These are phyloP conservation scores for Rotaria socialis DNA, from an alignment of 2,888 invertebrate species.

Conservation along the genomic window DNA sequence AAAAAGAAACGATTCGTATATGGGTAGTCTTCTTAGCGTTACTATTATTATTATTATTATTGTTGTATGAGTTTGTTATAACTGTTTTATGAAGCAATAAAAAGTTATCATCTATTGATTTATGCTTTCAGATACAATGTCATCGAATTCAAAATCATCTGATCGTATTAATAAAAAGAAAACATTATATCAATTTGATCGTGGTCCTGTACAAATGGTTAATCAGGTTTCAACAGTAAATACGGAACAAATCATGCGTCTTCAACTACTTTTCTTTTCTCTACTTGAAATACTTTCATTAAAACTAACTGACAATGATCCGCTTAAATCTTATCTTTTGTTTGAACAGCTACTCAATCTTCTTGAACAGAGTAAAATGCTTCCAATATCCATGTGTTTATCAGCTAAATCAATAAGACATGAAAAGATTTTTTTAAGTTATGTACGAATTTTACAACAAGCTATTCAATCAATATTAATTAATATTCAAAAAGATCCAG, in stretches of 20 bases:
- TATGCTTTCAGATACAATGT: constrained; percentile 1
- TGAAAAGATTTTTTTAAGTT: neutral
- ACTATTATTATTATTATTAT: neutral
- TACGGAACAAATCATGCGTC: neutral
- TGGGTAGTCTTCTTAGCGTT: neutral
- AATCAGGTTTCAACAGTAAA: neutral
- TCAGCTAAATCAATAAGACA: neutral
- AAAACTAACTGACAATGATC: neutral
- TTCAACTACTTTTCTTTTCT: neutral
- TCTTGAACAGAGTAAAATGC: neutral
- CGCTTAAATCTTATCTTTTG: neutral
- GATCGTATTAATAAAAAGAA: neutral
- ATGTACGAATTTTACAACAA: neutral
- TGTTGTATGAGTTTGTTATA: neutral
- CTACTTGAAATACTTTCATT: neutral
- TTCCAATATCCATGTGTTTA: neutral
- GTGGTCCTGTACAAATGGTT: neutral
- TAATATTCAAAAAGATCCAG: neutral
- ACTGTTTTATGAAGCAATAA: neutral
- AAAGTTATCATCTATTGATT: neutral
- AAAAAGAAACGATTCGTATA: neutral
- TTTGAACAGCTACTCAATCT: neutral
- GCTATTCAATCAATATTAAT: neutral
- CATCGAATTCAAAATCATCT: neutral
- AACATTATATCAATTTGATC: neutral